Conservation (phyloP, 1,140 invertebrate species). For the Teleogryllus occipitalis region DNA sequence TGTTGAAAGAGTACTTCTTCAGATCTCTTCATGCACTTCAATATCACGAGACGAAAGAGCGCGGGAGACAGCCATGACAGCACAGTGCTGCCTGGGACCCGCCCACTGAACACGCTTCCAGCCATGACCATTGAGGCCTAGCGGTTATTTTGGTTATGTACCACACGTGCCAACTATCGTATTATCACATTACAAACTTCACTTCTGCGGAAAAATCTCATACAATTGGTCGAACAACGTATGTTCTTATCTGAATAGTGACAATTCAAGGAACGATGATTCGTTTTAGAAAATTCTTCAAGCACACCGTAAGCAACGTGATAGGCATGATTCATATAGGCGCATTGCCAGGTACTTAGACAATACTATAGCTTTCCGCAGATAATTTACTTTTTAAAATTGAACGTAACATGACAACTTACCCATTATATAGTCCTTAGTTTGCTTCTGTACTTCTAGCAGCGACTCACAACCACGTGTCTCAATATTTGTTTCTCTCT, state of each 20-base stretch:
- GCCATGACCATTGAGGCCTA: not conserved
- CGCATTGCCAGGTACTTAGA: constrained; percentile 55
- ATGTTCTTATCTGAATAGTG: not conserved
- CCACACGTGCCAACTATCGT: too few species aligned
- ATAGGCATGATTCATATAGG: constrained; percentile 71
- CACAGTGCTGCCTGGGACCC: not conserved
- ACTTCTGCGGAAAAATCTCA: too few species aligned
- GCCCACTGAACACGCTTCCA: not conserved
- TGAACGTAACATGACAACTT: too few species aligned
- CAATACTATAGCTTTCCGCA: too few species aligned
- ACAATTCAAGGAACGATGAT: constrained; percentile 31
- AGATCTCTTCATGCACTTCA: not conserved
- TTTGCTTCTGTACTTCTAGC: too few species aligned
- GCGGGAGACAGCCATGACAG: not conserved
- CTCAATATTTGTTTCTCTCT: not conserved
- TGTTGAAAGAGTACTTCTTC: too few species aligned
- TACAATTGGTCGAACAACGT: too few species aligned
- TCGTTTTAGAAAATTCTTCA: constrained; percentile 36
- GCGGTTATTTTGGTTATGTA: too few species aligned
- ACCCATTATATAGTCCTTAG: too few species aligned
- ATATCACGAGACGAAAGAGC: not conserved
- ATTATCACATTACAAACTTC: too few species aligned
- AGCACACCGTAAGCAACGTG: constrained; percentile 39
- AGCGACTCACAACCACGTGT: not conserved
- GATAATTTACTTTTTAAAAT: too few species aligned